Base-by-base conservation (phyloP, 1,140 invertebrate species). In the Tenebrio molitor region DNA sequence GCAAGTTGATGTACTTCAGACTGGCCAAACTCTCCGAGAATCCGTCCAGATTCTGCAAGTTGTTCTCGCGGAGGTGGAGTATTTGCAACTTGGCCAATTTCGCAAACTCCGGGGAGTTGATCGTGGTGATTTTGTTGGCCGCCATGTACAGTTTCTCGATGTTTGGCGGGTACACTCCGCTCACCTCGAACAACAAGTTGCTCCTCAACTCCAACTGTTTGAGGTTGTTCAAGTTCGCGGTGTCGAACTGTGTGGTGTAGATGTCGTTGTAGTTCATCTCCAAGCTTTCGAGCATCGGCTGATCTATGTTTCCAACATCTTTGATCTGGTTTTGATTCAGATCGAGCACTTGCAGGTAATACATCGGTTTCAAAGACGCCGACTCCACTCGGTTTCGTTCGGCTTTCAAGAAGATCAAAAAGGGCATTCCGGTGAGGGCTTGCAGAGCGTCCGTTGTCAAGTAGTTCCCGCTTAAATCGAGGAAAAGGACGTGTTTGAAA, bases 401-500 rank as follows among this genome's bases (percentile, higher is more conserved):
- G 0, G 85, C 87, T 33, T 86, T 85, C 16, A 88, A 81, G 8
- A 86, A 77, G 1, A 88, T 75, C 8, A 88, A 74, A 75, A 81
- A 87, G 0, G 86, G 86, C 73, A 88, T 78, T 29, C 82, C 78
- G 0, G 83, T 79, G 5, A 87, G 66, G 4, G 81, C 81, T 80
- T 87, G 84, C 7, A 88, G 67, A 12, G 80, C 82, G 0, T 84
- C 77, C 16, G 84, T 67, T n/a, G 79, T 83, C 12, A 88, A 77
- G 16, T 78, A 80, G 74, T 88, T 88, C 7, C 84, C 82, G 10
- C 85, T 86, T 2, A 88, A 80, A 68, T 88, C 84, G 0, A 88
- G 76, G 53, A 86, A 88, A 68, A 86, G 83, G 8, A 88, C 77
- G 71, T 88, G 84, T 69, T 84, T 84, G 69, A 86, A 88, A 25